Conservation (phyloP, 2,888 invertebrate genomes). For the Eurois occulta region DNA sequence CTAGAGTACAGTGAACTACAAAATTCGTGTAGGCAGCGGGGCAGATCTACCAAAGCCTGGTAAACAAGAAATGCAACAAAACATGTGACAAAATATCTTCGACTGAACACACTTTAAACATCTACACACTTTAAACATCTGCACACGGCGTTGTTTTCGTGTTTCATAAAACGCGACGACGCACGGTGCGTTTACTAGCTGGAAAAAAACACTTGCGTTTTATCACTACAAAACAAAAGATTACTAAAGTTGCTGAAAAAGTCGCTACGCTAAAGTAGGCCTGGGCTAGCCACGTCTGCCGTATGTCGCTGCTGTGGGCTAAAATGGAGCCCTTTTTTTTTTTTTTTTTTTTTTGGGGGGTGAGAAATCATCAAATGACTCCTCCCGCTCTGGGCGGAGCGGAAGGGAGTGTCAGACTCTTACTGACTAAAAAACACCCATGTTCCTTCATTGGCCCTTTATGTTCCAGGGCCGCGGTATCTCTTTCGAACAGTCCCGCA, state of each 20-base stretch:
- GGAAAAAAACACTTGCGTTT: not conserved
- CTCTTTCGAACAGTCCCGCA: too few species aligned
- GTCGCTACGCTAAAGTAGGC: not conserved
- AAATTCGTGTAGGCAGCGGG: not conserved
- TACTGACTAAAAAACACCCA: too few species aligned
- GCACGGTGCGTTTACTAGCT: not conserved
- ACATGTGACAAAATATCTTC: not conserved
- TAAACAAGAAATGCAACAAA: not conserved
- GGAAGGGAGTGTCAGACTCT: too few species aligned
- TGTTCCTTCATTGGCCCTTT: too few species aligned
- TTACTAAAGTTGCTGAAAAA: not conserved
- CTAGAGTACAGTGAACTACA: slow-evolving; percentile 28
- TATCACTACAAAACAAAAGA: not conserved
- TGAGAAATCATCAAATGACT: too few species aligned
- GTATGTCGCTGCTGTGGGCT: not conserved
- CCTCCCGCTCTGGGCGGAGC: too few species aligned
- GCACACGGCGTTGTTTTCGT: not conserved
- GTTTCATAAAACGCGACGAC: not conserved
- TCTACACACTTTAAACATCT: not conserved
- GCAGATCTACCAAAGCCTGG: not conserved
- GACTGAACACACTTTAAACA: not conserved
- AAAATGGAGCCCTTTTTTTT: too few species aligned
- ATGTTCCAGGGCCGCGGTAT: too few species aligned
- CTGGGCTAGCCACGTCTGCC: not conserved
- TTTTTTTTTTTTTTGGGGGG: too few species aligned